Conservation (phyloP, 1,140 invertebrate species). For the Heliconius congener region DNA sequence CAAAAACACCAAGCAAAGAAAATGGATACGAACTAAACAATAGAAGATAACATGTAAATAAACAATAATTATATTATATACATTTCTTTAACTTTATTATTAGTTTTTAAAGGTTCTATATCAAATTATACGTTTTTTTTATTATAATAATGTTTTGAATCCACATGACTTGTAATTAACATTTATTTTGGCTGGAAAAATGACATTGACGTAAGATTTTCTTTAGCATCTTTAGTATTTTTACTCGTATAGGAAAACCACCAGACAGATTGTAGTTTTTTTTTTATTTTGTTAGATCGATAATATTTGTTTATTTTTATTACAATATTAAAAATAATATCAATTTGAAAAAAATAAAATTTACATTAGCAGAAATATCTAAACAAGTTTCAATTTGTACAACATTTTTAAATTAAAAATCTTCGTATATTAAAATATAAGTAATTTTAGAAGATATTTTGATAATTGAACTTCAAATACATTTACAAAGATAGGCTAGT, state of each 20-base stretch:
- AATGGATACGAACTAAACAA: slow-evolving; percentile 75
- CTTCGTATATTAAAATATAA: too few species aligned
- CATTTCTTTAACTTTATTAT: neutral
- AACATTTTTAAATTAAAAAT: too few species aligned
- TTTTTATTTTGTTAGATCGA: neutral
- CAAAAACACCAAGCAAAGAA: slow-evolving; percentile 68
- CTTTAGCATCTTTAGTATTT: slow-evolving; percentile 46
- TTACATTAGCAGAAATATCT: too few species aligned
- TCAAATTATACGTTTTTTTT: neutral
- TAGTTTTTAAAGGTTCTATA: neutral
- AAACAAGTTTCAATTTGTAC: too few species aligned
- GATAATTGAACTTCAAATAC: too few species aligned
- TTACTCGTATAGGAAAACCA: slow-evolving; percentile 45
- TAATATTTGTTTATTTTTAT: neutral
- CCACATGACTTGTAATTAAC: slow-evolving; percentile 9
- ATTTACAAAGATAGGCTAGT: too few species aligned
- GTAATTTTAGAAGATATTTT: too few species aligned
- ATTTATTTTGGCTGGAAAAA: slow-evolving; percentile 25
- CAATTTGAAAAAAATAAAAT: too few species aligned
- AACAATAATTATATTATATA: neutral
- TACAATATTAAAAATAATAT: neutral
- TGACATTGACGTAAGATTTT: slow-evolving; percentile 27
- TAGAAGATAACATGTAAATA: slow-evolving; percentile 58
- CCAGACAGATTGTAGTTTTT: slow-evolving; percentile 31
- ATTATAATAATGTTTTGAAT: neutral